These are phyloP conservation scores for Notospermus geniculatus DNA, from an alignment of 1,140 invertebrate genomes.

Conservation along the genomic window DNA sequence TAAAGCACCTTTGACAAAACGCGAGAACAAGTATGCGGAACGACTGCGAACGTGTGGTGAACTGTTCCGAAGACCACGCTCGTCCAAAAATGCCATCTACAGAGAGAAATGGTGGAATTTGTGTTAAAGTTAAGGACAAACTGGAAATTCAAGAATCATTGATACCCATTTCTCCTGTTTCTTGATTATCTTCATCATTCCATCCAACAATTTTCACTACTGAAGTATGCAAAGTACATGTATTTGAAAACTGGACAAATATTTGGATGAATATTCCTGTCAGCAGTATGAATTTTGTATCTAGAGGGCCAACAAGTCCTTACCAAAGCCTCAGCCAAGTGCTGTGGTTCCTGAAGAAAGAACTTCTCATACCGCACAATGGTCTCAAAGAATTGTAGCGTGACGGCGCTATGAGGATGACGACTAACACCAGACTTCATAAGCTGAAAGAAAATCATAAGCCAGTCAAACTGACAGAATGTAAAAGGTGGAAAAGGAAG, in stretches of 20 bases:
- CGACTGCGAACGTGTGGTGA: conserved; percentile 58
- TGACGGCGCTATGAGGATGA: conserved; percentile 58
- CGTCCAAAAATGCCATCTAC: conserved; percentile 60
- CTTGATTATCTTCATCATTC: no score
- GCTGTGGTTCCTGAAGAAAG: conserved; percentile 58
- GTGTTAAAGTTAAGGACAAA: no score
- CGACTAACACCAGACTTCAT: conserved; percentile 57
- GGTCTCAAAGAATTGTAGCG: conserved; percentile 62
- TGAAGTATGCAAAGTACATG: neutral
- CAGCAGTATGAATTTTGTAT: no score
- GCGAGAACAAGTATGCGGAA: conserved; percentile 60
- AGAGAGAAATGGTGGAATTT: neutral
- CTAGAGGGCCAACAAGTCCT: no score
- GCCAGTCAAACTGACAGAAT: no score
- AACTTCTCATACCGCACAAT: conserved; percentile 63
- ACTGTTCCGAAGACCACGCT: conserved; percentile 58
- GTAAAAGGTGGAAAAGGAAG: no score
- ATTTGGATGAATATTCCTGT: no score
- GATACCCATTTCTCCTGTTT: no score
- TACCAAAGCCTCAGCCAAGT: conserved; percentile 58
- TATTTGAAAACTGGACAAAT: neutral
- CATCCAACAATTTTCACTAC: no score
- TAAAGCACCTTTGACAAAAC: conserved; percentile 59
- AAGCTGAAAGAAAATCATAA: conserved; percentile 46
- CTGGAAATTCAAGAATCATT: no score